A percentile compares a stretch with the other conserved stretches of the same genome.
phyloP scores from a whole-genome alignment of 2,797 vertebrate genomes.

The Acanthornis magna region DNA sequence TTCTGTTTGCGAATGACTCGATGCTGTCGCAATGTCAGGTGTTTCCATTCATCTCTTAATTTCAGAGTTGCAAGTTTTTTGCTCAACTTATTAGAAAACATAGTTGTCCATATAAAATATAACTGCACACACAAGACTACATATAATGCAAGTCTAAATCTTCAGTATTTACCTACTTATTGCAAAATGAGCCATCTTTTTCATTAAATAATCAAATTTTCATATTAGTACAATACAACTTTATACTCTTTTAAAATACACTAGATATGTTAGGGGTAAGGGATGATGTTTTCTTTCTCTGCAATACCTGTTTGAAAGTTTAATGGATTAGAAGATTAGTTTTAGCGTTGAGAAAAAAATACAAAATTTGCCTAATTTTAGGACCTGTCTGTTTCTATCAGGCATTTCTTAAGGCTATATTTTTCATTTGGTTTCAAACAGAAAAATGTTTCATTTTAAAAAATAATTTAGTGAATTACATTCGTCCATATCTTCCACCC shows the following conservation, averaged over 20 bases:
- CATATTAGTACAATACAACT: slow-evolving; percentile 83
- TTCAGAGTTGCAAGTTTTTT: slow-evolving; percentile 71
- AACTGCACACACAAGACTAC: slow-evolving; percentile 77
- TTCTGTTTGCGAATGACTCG: slow-evolving; percentile 31
- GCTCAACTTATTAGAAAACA: slow-evolving; percentile 71
- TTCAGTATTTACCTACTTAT: slow-evolving; percentile 83
- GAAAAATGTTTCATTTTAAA: slow-evolving; percentile 77
- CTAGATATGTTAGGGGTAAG: slow-evolving; percentile 78
- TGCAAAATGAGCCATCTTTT: slow-evolving; percentile 82
- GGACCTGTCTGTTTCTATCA: slow-evolving; percentile 74
- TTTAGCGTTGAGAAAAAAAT: slow-evolving; percentile 75
- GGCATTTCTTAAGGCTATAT: slow-evolving; percentile 80
- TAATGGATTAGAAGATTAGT: slow-evolving; percentile 80
- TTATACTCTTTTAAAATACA: slow-evolving; percentile 80
- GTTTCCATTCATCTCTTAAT: slow-evolving; percentile 36
- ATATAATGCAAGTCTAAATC: slow-evolving; percentile 76
- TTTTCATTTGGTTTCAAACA: slow-evolving; percentile 84
- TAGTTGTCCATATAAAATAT: slow-evolving; percentile 77
- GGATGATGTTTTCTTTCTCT: slow-evolving; percentile 75
- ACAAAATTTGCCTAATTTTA: slow-evolving; percentile 78
- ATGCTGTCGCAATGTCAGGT: slow-evolving; percentile 60
- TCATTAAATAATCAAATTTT: slow-evolving; percentile 81
- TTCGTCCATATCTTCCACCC: slow-evolving; percentile 78
- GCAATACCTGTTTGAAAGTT: slow-evolving; percentile 78
- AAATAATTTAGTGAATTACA: slow-evolving; percentile 87